Evolutionary conservation across 1,140 invertebrate species (phyloP), one percentile per base, ranked within the genome.

Genomic region (Agraylea sexmaculata): DNA sequence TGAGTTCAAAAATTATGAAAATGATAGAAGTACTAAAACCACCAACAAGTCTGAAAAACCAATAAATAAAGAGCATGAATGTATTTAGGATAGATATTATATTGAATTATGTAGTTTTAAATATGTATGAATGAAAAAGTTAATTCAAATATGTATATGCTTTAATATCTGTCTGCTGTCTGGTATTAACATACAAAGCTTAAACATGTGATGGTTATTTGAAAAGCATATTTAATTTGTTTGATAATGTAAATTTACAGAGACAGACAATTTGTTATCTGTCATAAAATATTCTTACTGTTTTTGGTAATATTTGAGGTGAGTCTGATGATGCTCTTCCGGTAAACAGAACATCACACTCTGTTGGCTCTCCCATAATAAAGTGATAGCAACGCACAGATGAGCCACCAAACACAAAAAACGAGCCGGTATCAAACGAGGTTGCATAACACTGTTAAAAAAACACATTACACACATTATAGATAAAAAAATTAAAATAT

Each of bases 1-100:
- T 55, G 40, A 75, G 56, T 57, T 80, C 77, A 53, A 77, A 49
- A 38, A 62, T 54, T 47, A 77, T 68, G 22, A 78, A 59, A 30
- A 58, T 69, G 37, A 77, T 47, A 11, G 72, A 64, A 15, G 65
- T 50, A 40, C 59, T 60, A 42, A 69, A 60, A 32, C 68, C 70
- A 33, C 61, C 58, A 39, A 67, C 52, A 53, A 73, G 62, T 55
- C 72, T 74, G 64, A 40, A 62, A n/a, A n/a, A n/a, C n/a, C n/a
- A n/a, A n/a, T n/a, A n/a, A 64, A 49, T 41, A 53, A 52, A 41
- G 37, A 50, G 17, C 36, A 11, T 33, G 19, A 25, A 17, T 23
- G 31, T 30, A 15, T 20, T 11, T 28, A 19, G 22, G 34, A 10
- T 11, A 20, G 15, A 18, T 23, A 33, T 32, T 32, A 20, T 15